Evolutionary conservation across 2,797 vertebrate species (phyloP).

Genomic region (Perodicticus potto): DNA sequence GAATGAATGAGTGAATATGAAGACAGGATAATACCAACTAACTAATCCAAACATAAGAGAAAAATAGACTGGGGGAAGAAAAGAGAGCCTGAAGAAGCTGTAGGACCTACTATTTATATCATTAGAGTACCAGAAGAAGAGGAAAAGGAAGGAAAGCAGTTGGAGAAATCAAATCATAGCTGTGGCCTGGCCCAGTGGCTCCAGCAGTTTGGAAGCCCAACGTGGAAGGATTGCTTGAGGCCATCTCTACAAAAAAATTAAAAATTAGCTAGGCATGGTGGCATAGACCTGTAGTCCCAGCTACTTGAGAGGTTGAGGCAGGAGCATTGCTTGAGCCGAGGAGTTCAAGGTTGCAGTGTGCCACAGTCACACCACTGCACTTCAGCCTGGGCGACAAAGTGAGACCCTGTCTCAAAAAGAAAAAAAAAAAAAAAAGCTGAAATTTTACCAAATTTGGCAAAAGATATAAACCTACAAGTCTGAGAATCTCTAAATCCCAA

Average conservation of each 20-base stretch:
- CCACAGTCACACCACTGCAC: too few relatives aligned
- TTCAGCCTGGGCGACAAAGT: too few relatives aligned
- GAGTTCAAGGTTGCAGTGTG: too few relatives aligned
- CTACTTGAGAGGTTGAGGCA: too few relatives aligned
- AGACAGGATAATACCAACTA: background rate
- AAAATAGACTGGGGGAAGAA: background rate
- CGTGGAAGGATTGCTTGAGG: too few relatives aligned
- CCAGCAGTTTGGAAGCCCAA: too few relatives aligned
- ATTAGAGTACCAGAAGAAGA: background rate
- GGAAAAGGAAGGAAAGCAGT: background rate
- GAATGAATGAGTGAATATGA: background rate
- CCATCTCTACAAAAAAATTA: too few relatives aligned
- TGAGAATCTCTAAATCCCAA: background rate
- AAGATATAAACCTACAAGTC: background rate
- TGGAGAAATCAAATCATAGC: background rate
- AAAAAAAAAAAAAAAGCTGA: background rate
- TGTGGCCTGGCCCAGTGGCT: too few relatives aligned
- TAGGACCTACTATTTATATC: background rate
- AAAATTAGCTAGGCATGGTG: too few relatives aligned
- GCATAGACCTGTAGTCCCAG: too few relatives aligned
- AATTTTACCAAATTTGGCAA: slow-evolving; percentile 33
- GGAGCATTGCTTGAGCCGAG: too few relatives aligned
- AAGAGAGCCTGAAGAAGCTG: background rate
- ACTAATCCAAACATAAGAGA: background rate
- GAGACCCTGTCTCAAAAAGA: too few relatives aligned